These are phyloP conservation scores for Drosophila erecta DNA, from an alignment of 1,140 invertebrate genomes.

Conservation along the genomic window DNA sequence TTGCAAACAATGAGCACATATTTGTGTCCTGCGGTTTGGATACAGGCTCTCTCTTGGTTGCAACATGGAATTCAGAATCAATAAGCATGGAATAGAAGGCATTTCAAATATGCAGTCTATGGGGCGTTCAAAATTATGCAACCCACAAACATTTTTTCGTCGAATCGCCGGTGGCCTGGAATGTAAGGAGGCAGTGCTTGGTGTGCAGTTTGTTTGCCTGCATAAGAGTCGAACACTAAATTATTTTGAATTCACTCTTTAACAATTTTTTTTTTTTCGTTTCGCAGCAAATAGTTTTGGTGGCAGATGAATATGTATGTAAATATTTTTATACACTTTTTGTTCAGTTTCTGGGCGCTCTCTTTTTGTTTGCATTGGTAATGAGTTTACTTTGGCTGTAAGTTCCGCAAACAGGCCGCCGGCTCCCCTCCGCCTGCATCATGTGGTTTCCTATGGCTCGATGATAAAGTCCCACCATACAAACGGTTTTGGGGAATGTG, in stretches of 20 bases:
- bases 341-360: conserved; percentile 59
- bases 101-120: conserved; percentile 25
- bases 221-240: conserved; percentile 56
- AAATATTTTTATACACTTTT: conserved; percentile 27
- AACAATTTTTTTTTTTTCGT: conserved; percentile 54
- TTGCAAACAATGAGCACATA: conserved; percentile 39
- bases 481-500: conserved; percentile 35
- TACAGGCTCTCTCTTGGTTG: conserved; percentile 7
- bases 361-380: conserved; percentile 80
- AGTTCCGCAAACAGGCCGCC: conserved; percentile 75
- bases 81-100: conserved; percentile 26
- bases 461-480: background rate
- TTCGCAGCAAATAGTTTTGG: conserved; percentile 62
- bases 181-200: conserved; percentile 16
- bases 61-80: conserved; percentile 28
- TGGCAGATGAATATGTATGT: conserved; percentile 15
- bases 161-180: background rate
- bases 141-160: conserved; percentile 29
- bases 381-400: conserved; percentile 82
- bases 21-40: conserved; percentile 41
- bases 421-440: conserved; percentile 36
- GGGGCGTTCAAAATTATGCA: conserved; percentile 44
- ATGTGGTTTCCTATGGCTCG: conserved; percentile 13
- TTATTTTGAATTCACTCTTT: conserved; percentile 60
- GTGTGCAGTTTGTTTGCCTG: conserved; percentile 33